A percentile compares a stretch with the other conserved stretches of the same genome.
Conservation (phyloP, 92 coral and sea anemone genomes). For the Umimayanthus chanpuru region DNA sequence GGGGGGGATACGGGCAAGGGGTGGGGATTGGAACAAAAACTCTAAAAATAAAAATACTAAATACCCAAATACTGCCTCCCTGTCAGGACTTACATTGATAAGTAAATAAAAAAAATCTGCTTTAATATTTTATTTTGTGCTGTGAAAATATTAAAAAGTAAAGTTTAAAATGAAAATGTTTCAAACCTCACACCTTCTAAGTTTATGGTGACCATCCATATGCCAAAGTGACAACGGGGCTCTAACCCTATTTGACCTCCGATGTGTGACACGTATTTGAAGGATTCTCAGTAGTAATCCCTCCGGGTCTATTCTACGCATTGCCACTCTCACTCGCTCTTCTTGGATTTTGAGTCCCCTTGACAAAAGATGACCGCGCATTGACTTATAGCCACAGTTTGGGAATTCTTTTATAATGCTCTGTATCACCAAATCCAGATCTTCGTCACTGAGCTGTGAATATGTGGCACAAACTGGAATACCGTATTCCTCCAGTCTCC, state of each 20-base stretch:
- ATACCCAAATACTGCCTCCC: too few relatives aligned
- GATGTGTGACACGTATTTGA: conserved; percentile 45
- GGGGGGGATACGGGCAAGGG: too few relatives aligned
- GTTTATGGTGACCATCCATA: conserved; percentile 33
- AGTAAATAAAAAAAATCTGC: too few relatives aligned
- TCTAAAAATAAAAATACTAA: too few relatives aligned
- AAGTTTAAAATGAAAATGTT: too few relatives aligned
- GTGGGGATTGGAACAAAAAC: too few relatives aligned
- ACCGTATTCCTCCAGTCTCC: conserved; percentile 58
- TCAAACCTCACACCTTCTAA: not conserved
- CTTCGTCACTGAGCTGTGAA: conserved; percentile 46
- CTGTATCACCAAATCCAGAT: conserved; percentile 49
- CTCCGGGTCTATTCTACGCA: conserved; percentile 66
- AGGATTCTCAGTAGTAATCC: conserved; percentile 47
- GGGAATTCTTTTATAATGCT: conserved; percentile 61
- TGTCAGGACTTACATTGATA: too few relatives aligned
- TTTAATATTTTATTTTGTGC: too few relatives aligned
- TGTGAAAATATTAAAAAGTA: too few relatives aligned
- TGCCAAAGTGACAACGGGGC: conserved; percentile 52
- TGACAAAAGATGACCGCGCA: conserved; percentile 68
- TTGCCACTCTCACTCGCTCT: conserved; percentile 67
- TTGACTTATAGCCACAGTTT: conserved; percentile 66
- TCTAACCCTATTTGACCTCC: conserved; percentile 38
- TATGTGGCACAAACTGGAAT: conserved; percentile 58
- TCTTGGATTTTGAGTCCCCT: conserved; percentile 65